Conservation (phyloP, 1,140 invertebrate species). For the Mercenaria mercenaria region DNA sequence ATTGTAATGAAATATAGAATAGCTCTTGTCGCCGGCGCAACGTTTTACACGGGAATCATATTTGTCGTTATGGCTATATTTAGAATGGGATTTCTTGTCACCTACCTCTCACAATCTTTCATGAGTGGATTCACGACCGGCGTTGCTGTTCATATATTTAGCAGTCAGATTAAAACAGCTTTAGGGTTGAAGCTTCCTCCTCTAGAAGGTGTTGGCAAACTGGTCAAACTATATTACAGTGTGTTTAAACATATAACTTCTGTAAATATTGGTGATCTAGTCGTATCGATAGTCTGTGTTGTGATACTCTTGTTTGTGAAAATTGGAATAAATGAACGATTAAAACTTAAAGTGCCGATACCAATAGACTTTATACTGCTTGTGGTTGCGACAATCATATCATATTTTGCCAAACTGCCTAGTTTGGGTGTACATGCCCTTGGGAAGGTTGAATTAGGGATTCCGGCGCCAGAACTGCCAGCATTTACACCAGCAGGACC, state of each 20-base stretch:
- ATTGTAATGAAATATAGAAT: conserved; percentile 14
- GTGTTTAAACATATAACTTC: conserved; percentile 70
- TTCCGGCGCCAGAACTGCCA: conserved; percentile 70
- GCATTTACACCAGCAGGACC: conserved; percentile 60
- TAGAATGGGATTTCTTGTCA: conserved; percentile 93
- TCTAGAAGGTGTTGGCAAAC: conserved; percentile 65
- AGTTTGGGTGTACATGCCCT: conserved; percentile 83
- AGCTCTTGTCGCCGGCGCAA: conserved; percentile 53
- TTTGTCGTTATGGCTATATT: conserved; percentile 91
- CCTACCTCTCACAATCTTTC: conserved; percentile 94
- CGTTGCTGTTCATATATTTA: conserved; percentile 96
- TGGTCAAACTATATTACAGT: conserved; percentile 76
- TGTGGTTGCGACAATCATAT: conserved; percentile 57
- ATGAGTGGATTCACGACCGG: conserved; percentile 96
- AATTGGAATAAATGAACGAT: conserved; percentile 91
- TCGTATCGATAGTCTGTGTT: conserved; percentile 91
- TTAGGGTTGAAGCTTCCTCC: conserved; percentile 89
- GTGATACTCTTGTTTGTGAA: conserved; percentile 91
- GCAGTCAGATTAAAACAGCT: conserved; percentile 89
- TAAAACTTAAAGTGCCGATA: conserved; percentile 90
- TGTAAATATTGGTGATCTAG: conserved; percentile 84
- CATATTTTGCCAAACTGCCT: conserved; percentile 74
- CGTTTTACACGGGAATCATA: conserved; percentile 69
- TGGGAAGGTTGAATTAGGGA: conserved; percentile 84
- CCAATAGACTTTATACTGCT: conserved; percentile 90